Evolutionary conservation across 30 jellyfish, hydroid and myxozoan genomes (phyloP).

Genomic region (Cassiopea andromeda): DNA sequence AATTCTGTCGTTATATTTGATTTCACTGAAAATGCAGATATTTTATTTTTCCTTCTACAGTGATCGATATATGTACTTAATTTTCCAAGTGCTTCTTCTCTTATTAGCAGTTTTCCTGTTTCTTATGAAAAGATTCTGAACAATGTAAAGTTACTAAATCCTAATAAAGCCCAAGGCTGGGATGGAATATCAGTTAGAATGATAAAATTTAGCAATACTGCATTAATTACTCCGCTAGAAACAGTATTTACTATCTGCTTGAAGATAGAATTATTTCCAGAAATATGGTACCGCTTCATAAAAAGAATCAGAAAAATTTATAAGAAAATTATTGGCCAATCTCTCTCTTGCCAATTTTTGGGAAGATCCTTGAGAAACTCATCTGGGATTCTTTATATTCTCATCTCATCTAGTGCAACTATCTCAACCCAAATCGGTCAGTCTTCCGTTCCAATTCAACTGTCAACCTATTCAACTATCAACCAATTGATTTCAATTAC

Average conservation of each 20-base stretch:
- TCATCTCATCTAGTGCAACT: conserved; percentile 45
- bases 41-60: conserved; percentile 18
- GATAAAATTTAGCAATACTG: too few relatives aligned
- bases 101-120: conserved; percentile 9
- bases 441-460: neutral
- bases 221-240: neutral
- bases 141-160: conserved; percentile 35
- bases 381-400: conserved; percentile 40
- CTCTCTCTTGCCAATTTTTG: neutral
- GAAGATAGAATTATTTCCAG: conserved; percentile 40
- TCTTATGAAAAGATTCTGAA: conserved; percentile 36
- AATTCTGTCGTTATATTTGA: conserved; percentile 15
- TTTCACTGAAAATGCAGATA: conserved; percentile 12
- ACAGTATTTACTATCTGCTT: conserved; percentile 32
- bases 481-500: neutral
- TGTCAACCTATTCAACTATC: neutral
- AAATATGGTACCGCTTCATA: conserved; percentile 28
- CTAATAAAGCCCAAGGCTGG: conserved; percentile 74
- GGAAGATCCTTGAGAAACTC: conserved; percentile 47
- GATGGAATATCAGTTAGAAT: neutral
- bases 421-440: conserved; percentile 18
- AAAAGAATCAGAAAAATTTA: conserved; percentile 16
- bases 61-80: conserved; percentile 20
- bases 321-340: conserved; percentile 28
- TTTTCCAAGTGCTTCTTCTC: conserved; percentile 6